Conservation (phyloP, 2,888 invertebrate genomes). For the Anoncus sp. region DNA sequence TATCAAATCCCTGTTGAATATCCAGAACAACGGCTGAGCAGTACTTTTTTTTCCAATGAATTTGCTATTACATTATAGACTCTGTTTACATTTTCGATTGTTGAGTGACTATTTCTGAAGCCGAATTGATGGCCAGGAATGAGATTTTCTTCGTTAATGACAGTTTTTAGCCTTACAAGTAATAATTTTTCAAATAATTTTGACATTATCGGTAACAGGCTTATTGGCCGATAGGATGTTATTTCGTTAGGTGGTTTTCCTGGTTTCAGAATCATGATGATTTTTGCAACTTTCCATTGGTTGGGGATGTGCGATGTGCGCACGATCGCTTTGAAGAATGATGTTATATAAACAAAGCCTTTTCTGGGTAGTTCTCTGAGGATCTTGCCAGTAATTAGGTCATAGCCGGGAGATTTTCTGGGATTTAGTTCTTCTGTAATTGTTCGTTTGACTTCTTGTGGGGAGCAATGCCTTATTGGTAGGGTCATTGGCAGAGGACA, state of each 20-base stretch:
- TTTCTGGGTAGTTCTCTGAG: constrained; percentile 12
- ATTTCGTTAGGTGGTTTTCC: constrained; percentile 8
- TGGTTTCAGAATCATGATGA: constrained; percentile 5
- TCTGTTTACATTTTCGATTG: neutral
- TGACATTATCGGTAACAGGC: neutral
- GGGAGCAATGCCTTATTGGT: neutral
- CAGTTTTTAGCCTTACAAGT: neutral
- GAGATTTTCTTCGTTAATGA: neutral
- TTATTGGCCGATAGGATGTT: neutral
- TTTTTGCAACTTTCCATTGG: constrained; percentile 10
- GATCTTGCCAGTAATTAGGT: constrained; percentile 13
- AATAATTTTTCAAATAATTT: neutral
- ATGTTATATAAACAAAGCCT: too few relatives aligned
- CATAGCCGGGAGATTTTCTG: constrained; percentile 7
- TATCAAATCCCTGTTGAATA: neutral
- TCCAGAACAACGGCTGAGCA: neutral
- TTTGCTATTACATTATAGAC: too few relatives aligned
- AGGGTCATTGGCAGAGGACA: neutral
- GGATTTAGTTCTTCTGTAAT: neutral
- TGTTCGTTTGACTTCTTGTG: neutral
- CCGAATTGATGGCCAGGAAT: neutral
- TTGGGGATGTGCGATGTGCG: constrained; percentile 8
- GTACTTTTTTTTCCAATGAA: constrained; percentile 1
- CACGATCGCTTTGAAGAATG: neutral
- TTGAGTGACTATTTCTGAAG: neutral